Conservation (phyloP, 2,797 vertebrate genomes). For the Hypotaenidia okinawae region DNA sequence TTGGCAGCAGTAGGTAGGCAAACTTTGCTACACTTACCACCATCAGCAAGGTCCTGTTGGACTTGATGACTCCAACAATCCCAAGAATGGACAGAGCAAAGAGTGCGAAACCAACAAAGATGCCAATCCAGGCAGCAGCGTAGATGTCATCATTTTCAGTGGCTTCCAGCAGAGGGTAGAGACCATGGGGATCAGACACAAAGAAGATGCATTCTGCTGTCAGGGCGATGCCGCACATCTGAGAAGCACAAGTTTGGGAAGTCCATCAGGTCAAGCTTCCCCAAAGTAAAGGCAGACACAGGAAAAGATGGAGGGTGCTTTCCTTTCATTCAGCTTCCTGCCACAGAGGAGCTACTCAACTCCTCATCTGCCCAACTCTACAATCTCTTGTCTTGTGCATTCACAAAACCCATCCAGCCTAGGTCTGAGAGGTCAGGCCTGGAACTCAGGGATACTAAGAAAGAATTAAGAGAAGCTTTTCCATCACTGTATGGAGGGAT, state of each 20-base stretch:
- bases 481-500: neutral
- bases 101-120: conserved; percentile 82
- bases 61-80: conserved; percentile 76
- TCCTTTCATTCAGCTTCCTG: neutral
- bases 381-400: neutral
- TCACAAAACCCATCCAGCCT: neutral
- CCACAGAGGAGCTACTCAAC: neutral
- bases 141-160: conserved; percentile 77
- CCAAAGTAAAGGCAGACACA: neutral
- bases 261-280: neutral
- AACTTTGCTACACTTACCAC: conserved; percentile 72
- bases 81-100: conserved; percentile 79
- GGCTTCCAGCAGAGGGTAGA: conserved; percentile 77
- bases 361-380: neutral
- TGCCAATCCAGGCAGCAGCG: conserved; percentile 83
- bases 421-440: neutral
- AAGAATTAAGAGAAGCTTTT: neutral
- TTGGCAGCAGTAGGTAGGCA: neutral
- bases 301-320: neutral
- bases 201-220: conserved; percentile 85
- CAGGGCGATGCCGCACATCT: conserved; percentile 83
- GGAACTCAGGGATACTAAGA: neutral
- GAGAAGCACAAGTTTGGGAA: neutral
- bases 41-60: conserved; percentile 76
- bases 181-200: conserved; percentile 69